A percentile compares a stretch with the other conserved stretches of the same genome.
Conservation (phyloP, 2,113 vertebrate species). For the Gopherus evgoodei region DNA sequence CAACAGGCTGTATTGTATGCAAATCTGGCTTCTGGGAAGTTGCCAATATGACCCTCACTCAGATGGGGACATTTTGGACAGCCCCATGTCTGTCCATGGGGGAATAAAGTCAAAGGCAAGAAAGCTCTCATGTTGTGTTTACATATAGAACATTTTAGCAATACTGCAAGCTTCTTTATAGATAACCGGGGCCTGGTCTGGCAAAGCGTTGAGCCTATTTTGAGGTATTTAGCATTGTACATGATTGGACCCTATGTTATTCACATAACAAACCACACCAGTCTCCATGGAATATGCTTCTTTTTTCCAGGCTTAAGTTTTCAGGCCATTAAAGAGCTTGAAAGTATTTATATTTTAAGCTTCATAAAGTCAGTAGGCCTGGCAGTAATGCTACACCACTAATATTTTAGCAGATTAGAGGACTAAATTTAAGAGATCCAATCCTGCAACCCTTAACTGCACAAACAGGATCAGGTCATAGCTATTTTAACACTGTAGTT, state of each 20-base stretch:
- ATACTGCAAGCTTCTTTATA: neutral
- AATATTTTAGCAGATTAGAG: neutral
- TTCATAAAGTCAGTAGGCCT: neutral
- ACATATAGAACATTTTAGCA: neutral
- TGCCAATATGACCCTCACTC: neutral
- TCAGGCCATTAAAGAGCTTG: neutral
- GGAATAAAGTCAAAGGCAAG: neutral
- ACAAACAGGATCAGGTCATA: neutral
- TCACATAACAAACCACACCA: neutral
- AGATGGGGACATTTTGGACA: neutral
- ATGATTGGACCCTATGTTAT: neutral
- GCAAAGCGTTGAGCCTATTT: neutral
- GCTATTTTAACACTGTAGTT: neutral
- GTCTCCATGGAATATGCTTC: neutral
- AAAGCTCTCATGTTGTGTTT: neutral
- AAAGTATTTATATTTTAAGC: neutral
- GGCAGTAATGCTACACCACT: neutral
- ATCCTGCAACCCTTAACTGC: neutral
- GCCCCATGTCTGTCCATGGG: neutral
- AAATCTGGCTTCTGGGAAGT: neutral
- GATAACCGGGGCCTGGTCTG: no score
- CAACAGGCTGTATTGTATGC: neutral
- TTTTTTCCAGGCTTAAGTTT: neutral
- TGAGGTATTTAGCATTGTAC: neutral
- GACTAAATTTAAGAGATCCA: neutral